Base-by-base conservation (phyloP, 53 echinoderm and acorn worm species). In the Crossaster papposus region DNA sequence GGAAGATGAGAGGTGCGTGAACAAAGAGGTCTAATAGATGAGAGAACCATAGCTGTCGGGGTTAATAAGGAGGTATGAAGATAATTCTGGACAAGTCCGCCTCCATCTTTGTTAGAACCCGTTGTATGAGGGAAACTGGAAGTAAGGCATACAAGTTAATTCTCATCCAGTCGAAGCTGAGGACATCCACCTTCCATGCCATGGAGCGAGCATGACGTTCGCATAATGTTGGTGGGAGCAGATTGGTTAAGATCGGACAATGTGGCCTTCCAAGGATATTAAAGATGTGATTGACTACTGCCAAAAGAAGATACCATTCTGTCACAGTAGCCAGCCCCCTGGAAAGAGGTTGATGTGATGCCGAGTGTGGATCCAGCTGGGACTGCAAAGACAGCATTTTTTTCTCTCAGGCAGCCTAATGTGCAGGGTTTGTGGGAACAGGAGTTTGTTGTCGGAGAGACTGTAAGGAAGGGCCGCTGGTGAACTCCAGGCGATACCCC, bases 111-210 rank as follows among this genome's bases (percentile, higher is more conserved):
- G 55, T 26, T 22, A 74, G 51, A 4, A 80, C 80, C 23, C 30
- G 14, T 14, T 54, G 80, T 35, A 85, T 33, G 24, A 82, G 44
- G 38, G 65, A 82, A 31, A 65, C 36, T 22, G 82, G 82, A 1
- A 78, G 83, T 11, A 92, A 83, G 51, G 91, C 82, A 30, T 92
- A 77, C 1, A 23, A 51, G 7, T 73, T 36, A 14, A 82, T 17
- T 13, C 72, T 58, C 26, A 3, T 34, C 92, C 92, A 92, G 18
- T 64, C 75, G 20, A 83, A 77, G 34, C 78, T 81, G 20, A 82
- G 88, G 51, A 72, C 74, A 73, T 73, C 74, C 33, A 34, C 74
- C 35, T 73, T 73, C 74, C 74, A 73, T 1, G 15, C 74, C 74
- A 73, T 14, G 74, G 35, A 36, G 33, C 35, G 74, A 35, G 74